Percentiles rank a stretch among this genome's conserved stretches.
These are phyloP conservation scores for Nothobranchius furzeri DNA, from an alignment of 2,113 vertebrate genomes.

Conservation along the genomic window DNA sequence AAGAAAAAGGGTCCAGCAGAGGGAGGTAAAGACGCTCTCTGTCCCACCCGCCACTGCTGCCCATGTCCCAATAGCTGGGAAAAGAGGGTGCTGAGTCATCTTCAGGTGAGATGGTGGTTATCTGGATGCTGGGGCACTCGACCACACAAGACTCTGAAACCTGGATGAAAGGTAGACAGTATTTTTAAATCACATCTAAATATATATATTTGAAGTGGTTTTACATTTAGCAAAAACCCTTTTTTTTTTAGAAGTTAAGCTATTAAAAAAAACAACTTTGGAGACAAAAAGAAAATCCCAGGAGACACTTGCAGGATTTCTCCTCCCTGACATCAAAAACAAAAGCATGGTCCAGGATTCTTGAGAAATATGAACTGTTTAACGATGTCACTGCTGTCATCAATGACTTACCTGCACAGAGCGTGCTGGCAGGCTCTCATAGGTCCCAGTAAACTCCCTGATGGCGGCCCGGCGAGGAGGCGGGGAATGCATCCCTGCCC, in stretches of 20 bases:
- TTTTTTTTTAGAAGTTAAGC: too few relatives aligned
- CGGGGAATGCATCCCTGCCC: slow-evolving; percentile 92
- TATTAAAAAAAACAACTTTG: too few relatives aligned
- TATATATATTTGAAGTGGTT: too few relatives aligned
- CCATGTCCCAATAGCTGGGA: slow-evolving; percentile 78
- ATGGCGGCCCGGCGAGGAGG: slow-evolving; percentile 84
- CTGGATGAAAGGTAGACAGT: slow-evolving; percentile 32
- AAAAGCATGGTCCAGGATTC: too few relatives aligned
- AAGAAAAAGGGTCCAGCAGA: slow-evolving; percentile 85
- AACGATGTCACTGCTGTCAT: too few relatives aligned
- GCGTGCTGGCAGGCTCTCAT: slow-evolving; percentile 88
- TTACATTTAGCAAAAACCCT: too few relatives aligned
- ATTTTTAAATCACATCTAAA: too few relatives aligned
- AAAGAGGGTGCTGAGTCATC: slow-evolving; percentile 68
- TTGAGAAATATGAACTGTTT: too few relatives aligned
- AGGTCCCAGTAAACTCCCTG: slow-evolving; percentile 85
- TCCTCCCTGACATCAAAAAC: too few relatives aligned
- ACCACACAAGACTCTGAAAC: slow-evolving; percentile 84
- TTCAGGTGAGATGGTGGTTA: slow-evolving; percentile 90
- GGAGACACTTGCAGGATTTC: not conserved
- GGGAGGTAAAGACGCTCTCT: slow-evolving; percentile 85
- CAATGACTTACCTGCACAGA: slow-evolving; percentile 82
- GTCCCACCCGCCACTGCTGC: slow-evolving; percentile 80
- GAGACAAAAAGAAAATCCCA: not conserved
- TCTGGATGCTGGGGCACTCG: slow-evolving; percentile 93